Conservation (phyloP, 2,888 invertebrate species). For the Ochropleura leucogaster region DNA sequence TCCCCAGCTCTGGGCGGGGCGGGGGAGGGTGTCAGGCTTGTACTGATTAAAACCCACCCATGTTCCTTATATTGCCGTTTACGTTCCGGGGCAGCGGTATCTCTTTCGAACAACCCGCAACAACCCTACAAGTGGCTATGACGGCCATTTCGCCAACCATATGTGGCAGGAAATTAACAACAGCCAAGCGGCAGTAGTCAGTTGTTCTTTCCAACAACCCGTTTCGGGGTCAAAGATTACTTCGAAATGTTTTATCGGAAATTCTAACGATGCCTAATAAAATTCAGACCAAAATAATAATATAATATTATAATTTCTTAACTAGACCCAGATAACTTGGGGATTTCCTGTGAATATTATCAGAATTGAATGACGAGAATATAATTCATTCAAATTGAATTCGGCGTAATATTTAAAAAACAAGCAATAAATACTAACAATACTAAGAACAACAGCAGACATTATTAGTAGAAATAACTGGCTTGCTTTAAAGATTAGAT, state of each 20-base stretch:
- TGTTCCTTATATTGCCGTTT: too few relatives aligned
- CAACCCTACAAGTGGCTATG: background rate
- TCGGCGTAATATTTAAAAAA: slow-evolving; percentile 4
- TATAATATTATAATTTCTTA: slow-evolving; percentile 14
- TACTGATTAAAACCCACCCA: too few relatives aligned
- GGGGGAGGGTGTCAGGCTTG: too few relatives aligned
- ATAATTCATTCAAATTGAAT: slow-evolving; percentile 12
- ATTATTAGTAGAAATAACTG: slow-evolving; percentile 14
- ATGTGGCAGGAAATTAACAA: background rate
- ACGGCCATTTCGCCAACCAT: background rate
- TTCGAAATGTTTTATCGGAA: background rate
- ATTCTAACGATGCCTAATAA: slow-evolving; percentile 11
- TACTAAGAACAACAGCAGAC: slow-evolving; percentile 24
- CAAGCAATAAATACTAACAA: slow-evolving; percentile 33
- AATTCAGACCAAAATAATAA: slow-evolving; percentile 12
- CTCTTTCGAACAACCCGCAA: too few relatives aligned
- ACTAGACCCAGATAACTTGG: background rate
- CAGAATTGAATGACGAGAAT: background rate
- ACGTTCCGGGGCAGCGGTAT: too few relatives aligned
- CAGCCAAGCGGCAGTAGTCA: background rate
- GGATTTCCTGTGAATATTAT: slow-evolving; percentile 9
- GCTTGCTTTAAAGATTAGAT: slow-evolving; percentile 38
- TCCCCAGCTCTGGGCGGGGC: too few relatives aligned
- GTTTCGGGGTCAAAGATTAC: background rate
- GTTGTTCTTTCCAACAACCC: background rate